Percentiles rank a stretch among this genome's conserved stretches.
Conservation (phyloP, 2,113 vertebrate species). For the Pseudopodoces humilis region DNA sequence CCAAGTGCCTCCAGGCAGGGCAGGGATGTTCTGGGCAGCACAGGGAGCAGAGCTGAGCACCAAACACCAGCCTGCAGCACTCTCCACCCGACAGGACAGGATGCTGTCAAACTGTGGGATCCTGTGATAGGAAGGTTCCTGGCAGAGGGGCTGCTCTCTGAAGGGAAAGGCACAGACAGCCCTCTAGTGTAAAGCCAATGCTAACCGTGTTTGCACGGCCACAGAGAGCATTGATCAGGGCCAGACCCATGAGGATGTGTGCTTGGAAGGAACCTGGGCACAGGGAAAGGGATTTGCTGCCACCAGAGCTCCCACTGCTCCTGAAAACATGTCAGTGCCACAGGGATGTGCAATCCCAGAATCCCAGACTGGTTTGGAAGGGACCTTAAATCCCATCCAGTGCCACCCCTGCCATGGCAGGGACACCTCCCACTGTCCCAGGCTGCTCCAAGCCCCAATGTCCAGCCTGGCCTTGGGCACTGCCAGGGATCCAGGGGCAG, state of each 20-base stretch:
- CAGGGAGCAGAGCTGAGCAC: background rate
- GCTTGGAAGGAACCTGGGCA: background rate
- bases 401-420: background rate
- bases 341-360: background rate
- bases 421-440: background rate
- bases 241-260: fast-evolving
- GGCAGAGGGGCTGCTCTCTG: background rate
- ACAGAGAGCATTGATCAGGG: background rate
- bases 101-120: background rate
- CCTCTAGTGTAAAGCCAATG: slow-evolving; percentile 66
- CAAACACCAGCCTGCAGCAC: background rate
- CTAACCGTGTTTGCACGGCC: background rate
- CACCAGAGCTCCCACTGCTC: background rate
- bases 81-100: background rate
- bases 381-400: fast-evolving
- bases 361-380: too few species aligned
- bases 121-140: fast-evolving
- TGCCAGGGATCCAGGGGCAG: background rate
- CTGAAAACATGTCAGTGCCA: fast-evolving
- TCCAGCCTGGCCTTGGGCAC: background rate
- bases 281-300: background rate
- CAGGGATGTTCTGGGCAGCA: background rate
- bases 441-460: background rate
- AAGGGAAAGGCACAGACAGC: slow-evolving; percentile 64
- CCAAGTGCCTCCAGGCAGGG: background rate